These are phyloP conservation scores for Bostrychus sinensis DNA, from an alignment of 2,113 vertebrate species.

Conservation along the genomic window DNA sequence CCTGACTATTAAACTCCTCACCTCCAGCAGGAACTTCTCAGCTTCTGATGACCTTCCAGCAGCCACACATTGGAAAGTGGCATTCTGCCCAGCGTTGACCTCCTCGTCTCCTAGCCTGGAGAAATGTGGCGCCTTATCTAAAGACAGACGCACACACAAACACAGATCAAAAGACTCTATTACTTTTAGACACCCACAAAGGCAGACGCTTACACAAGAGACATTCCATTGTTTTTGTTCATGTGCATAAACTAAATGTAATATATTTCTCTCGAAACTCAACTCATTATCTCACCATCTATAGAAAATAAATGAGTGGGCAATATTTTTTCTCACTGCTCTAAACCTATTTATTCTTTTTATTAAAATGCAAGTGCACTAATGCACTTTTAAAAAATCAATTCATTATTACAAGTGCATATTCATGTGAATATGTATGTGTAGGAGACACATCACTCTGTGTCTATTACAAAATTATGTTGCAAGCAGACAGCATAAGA, in stretches of 20 bases:
- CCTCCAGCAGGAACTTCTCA: conserved; percentile 92
- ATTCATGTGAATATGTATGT: conserved; percentile 8
- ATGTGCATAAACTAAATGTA: conserved; percentile 21
- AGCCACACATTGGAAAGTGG: conserved; percentile 95
- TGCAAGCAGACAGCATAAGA: conserved; percentile 13
- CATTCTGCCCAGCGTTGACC: conserved; percentile 95
- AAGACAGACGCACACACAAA: conserved; percentile 35
- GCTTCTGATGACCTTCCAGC: conserved; percentile 87
- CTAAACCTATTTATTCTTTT: neutral
- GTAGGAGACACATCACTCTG: neutral
- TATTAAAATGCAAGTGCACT: conserved; percentile 3
- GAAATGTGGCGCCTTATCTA: conserved; percentile 96
- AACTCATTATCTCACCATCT: conserved; percentile 9
- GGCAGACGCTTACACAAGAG: conserved; percentile 12
- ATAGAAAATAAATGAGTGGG: neutral
- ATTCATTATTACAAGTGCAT: neutral
- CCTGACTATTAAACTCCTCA: conserved; percentile 68
- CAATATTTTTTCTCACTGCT: conserved; percentile 1
- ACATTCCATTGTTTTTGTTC: conserved; percentile 2
- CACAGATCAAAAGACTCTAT: conserved; percentile 25
- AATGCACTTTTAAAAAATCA: neutral
- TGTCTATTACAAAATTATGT: conserved; percentile 3
- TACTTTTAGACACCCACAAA: conserved; percentile 36
- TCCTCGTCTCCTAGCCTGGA: conserved; percentile 95
- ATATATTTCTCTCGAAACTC: conserved; percentile 8